Conservation (phyloP, 2,888 invertebrate species). For the Tetragonula carbonaria region DNA sequence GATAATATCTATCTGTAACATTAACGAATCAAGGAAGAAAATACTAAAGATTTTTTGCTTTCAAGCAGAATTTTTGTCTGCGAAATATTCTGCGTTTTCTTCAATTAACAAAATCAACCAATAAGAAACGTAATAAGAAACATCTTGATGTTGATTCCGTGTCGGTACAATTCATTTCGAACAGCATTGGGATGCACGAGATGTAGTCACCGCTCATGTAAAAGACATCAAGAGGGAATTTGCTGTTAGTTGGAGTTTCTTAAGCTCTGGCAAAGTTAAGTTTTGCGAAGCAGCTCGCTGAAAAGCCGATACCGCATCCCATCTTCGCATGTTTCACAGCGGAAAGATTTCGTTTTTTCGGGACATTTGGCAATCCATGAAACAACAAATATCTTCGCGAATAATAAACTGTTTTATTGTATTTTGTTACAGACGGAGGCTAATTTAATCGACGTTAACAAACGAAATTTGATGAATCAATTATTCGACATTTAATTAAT, state of each 20-base stretch:
- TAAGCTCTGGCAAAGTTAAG: slow-evolving; percentile 46
- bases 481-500: not conserved
- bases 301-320: slow-evolving; percentile 34
- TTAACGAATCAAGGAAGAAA: not conserved
- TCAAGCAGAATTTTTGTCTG: not conserved
- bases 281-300: slow-evolving; percentile 27
- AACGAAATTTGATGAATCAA: too few relatives aligned
- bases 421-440: too few relatives aligned
- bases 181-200: slow-evolving; percentile 6
- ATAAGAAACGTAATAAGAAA: too few relatives aligned
- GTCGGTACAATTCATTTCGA: not conserved
- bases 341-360: slow-evolving; percentile 25
- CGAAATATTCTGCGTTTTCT: not conserved
- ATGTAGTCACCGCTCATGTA: slow-evolving; percentile 22
- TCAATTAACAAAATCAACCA: not conserved
- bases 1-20: not conserved
- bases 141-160: not conserved
- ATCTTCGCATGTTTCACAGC: slow-evolving; percentile 30
- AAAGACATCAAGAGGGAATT: slow-evolving; percentile 55
- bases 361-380: not conserved
- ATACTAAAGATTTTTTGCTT: not conserved
- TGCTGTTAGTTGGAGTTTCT: slow-evolving; percentile 32
- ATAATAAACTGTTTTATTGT: slow-evolving; percentile 11
- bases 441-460: not conserved
- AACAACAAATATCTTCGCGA: slow-evolving; percentile 12